Conservation (phyloP, 2,797 vertebrate species). For the Chelmon rostratus region DNA sequence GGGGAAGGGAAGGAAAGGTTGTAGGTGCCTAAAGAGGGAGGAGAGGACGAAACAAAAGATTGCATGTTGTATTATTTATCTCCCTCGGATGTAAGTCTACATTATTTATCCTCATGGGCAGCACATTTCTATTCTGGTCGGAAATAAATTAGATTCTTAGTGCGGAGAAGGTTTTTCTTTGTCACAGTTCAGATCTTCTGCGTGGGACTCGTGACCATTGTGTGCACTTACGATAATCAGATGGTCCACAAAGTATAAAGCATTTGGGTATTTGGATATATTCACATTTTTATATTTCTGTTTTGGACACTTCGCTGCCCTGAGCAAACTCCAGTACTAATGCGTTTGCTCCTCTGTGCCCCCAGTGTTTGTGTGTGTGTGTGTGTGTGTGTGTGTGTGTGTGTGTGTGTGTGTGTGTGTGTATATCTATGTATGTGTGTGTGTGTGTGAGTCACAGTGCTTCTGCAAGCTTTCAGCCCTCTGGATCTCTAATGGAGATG, state of each 20-base stretch:
- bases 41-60: slow-evolving; percentile 54
- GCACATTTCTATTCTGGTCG: slow-evolving; percentile 16
- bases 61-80: slow-evolving; percentile 66
- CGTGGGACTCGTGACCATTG: not conserved
- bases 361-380: slow-evolving; percentile 30
- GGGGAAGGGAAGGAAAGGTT: slow-evolving; percentile 38
- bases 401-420: slow-evolving; percentile 26
- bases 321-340: slow-evolving; percentile 55
- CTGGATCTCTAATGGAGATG: slow-evolving; percentile 63
- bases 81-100: slow-evolving; percentile 66
- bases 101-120: slow-evolving; percentile 66
- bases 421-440: slow-evolving; percentile 29
- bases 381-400: slow-evolving; percentile 37
- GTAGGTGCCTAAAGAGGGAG: slow-evolving; percentile 21
- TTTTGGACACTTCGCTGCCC: slow-evolving; percentile 48
- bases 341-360: slow-evolving; percentile 51
- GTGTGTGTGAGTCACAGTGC: slow-evolving; percentile 58
- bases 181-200: slow-evolving; percentile 2
- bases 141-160: slow-evolving; percentile 16
- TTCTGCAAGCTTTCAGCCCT: slow-evolving; percentile 42
- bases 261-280: slow-evolving; percentile 22
- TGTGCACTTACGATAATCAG: slow-evolving; percentile 20
- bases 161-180: slow-evolving; percentile 11
- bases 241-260: slow-evolving; percentile 15
- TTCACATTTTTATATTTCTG: slow-evolving; percentile 37